Conservation (phyloP, 2,888 invertebrate species). For the Dichetophora obliterata region DNA sequence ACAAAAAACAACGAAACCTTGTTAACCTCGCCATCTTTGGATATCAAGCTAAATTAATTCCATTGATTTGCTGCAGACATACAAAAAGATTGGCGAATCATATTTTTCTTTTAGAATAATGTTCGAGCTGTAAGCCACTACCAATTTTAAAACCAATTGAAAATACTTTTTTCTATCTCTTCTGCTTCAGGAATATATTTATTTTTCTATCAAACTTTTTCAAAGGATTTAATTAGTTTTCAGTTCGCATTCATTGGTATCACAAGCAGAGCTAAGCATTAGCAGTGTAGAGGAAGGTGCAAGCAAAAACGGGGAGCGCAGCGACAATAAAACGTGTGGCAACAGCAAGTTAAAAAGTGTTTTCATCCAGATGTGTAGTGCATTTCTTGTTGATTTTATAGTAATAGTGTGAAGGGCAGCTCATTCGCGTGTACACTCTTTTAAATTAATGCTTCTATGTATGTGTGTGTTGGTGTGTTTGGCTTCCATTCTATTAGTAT, state of each 20-base stretch:
- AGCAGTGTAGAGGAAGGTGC: background rate
- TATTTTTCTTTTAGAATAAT: too few relatives aligned
- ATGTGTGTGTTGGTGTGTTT: background rate
- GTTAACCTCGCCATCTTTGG: too few relatives aligned
- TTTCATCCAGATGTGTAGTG: background rate
- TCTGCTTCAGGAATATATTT: background rate
- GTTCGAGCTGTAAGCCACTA: background rate
- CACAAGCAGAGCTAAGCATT: background rate
- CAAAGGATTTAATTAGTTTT: slow-evolving; percentile 68
- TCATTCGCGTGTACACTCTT: too few relatives aligned
- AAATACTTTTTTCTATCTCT: background rate
- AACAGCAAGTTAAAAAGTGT: too few relatives aligned
- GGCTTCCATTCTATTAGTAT: background rate
- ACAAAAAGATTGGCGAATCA: too few relatives aligned
- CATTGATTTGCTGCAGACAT: too few relatives aligned
- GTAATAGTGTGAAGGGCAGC: background rate
- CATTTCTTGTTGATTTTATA: background rate
- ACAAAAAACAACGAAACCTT: too few relatives aligned
- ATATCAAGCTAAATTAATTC: too few relatives aligned
- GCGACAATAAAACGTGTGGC: background rate
- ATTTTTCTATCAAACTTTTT: slow-evolving; percentile 40
- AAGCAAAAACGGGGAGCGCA: background rate
- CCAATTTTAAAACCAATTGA: background rate
- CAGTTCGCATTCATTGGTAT: slow-evolving; percentile 52
- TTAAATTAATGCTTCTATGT: too few relatives aligned